Evolutionary conservation across 1,140 invertebrate species (phyloP), one percentile per base, ranked within the genome.

Genomic region (Euborellia annulipes): DNA sequence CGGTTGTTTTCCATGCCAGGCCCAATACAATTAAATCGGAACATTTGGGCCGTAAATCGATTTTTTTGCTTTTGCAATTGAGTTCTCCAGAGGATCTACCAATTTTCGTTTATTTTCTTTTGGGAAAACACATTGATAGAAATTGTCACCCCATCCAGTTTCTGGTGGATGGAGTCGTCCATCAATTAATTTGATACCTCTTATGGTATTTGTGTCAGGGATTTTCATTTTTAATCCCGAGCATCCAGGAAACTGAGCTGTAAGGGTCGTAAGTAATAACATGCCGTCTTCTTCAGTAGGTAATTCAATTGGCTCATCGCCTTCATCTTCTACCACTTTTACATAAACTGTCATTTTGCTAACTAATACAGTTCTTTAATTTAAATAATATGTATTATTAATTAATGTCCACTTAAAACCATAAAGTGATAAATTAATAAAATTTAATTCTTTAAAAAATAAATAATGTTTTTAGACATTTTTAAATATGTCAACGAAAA

Each of bases 1-100:
- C 75, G 20, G 68, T 72, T 11, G 78, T 79, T 52, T 75, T 74
- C 62, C 73, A 74, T 9, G 70, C 73, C 21, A 80, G 59, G 17
- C 95, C 94, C 49, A 97, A 71, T 0, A 97, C 91, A 64, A 97
- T 96, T 51, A 97, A 75, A 67, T 97, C 92, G 52, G 89, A 92
- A 68, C 91, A 95, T 55, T 90, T 82, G 36, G 64, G 61, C 48
- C 64, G 65, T 36, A 48, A 58, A 43, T 62, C 70, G 50, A 65
- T 60, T 64, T 53, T 54, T 67, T 68, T 4, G 63, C 64, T 50
- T 67, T 73, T 7, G 68, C 68, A 41, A 58, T 62, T 42, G 64
- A 64, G 50, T 65, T 70, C 49, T 72, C 71, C 34, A 18, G 8
- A 8, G 18, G 36, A 18, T 38, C 36, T 14, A 16, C n/a, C 8